Base-by-base conservation (phyloP, 1,140 invertebrate genomes). In the Chionoecetes opilio region DNA sequence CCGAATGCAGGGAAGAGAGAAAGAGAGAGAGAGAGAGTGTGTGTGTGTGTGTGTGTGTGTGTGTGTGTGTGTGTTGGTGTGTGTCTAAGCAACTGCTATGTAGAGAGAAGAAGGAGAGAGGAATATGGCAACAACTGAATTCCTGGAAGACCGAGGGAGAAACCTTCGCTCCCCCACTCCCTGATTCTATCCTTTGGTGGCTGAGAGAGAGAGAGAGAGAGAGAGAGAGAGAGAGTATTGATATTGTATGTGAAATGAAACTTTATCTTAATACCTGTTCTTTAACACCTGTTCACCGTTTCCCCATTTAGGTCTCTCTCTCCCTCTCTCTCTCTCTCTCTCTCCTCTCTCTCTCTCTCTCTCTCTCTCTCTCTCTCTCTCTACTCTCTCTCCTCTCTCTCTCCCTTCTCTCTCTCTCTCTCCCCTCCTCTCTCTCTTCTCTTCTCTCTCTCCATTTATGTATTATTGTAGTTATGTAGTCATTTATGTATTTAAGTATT, bases 301-400 rank as follows among this genome's bases (percentile, higher is more conserved):
- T 8, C 21, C 21, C 6, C n/a, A n/a, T n/a, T 75, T 75, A 26
- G 1, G 21, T 75, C 63, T 2, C 63, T 75, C 63, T n/a, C 63
- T 75, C n/a, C 21, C 63, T 75, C n/a, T 75, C 63, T 75, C n/a
- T 75, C 63, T 75, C n/a, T 75, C 63, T 75, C 63, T n/a, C 63
- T 75, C n/a, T 75, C 63, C 63, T 75, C n/a, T 75, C 63, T 75
- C 63, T n/a, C 63, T 75, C n/a, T 75, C 63, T 75, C n/a, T 75
- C 63, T 75, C n/a, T n/a, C 63, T 75, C n/a, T n/a, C 63, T 75
- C n/a, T 75, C 63, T 75, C n/a, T 1, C 53, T 63, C 53, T 26
- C 53, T 63, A 3, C 17, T 21, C 26, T 21, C 26, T 21, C 26
- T 21, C 17, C 53, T 63, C 21, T 26, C 53, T 63, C 21, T 63